A percentile compares a stretch with the other conserved stretches of the same genome.
These are phyloP conservation scores for Brachymystax lenok DNA, from an alignment of 2,797 vertebrate genomes.

Conservation along the genomic window DNA sequence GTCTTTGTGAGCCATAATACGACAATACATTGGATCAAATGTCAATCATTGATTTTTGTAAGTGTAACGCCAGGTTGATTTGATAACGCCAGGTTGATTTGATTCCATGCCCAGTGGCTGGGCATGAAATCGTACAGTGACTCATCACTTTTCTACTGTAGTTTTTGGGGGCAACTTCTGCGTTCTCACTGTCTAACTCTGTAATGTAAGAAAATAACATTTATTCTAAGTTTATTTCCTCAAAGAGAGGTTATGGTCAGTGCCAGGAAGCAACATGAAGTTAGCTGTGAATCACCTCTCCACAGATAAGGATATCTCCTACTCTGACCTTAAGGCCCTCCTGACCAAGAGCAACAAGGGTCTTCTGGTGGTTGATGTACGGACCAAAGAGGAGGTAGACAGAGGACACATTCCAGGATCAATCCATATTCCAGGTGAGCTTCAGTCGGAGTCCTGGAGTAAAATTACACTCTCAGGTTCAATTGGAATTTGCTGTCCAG, in stretches of 20 bases:
- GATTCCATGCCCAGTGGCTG: too few species aligned
- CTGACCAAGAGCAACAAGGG: conserved; percentile 54
- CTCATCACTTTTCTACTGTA: neutral
- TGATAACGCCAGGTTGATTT: too few species aligned
- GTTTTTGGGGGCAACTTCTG: too few species aligned
- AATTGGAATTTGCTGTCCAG: neutral
- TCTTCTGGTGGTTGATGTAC: conserved; percentile 79
- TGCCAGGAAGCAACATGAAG: too few species aligned
- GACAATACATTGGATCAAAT: neutral
- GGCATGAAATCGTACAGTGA: neutral
- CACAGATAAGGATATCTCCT: conserved; percentile 63
- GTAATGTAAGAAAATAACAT: too few species aligned
- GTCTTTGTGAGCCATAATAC: neutral
- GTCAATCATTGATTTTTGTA: too few species aligned
- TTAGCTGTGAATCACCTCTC: too few species aligned
- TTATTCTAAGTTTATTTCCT: neutral
- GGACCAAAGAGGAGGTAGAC: conserved; percentile 75
- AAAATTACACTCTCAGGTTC: neutral
- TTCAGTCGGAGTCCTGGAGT: neutral
- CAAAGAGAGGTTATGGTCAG: neutral
- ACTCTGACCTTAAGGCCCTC: conserved; percentile 71
- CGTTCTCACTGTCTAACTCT: too few species aligned
- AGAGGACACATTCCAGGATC: conserved; percentile 77
- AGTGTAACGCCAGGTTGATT: too few species aligned
- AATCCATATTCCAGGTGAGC: conserved; percentile 79